Conservation (phyloP, 2,888 invertebrate genomes). For the Phaonia tiefii region DNA sequence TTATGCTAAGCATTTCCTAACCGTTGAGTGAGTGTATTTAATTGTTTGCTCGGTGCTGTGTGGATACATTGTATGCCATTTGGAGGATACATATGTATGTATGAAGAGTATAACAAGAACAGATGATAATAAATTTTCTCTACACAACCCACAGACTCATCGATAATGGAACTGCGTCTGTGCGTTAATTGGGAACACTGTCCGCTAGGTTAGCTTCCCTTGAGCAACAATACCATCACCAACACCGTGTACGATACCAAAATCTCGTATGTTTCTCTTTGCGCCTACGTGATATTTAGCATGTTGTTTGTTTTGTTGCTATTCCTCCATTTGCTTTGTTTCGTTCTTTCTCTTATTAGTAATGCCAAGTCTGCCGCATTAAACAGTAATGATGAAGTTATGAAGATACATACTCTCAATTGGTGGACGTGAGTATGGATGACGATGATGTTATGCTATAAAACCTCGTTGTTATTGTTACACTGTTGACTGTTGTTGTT, state of each 20-base stretch:
- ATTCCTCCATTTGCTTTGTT: constrained; percentile 8
- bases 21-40: neutral
- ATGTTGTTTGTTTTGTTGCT: constrained; percentile 46
- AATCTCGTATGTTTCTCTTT: constrained; percentile 28
- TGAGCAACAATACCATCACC: constrained; percentile 11
- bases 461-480: constrained; percentile 24
- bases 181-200: constrained; percentile 39
- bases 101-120: neutral
- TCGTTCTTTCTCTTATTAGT: constrained; percentile 8
- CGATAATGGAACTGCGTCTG: constrained; percentile 15
- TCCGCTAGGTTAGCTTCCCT: constrained; percentile 25
- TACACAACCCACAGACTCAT: neutral
- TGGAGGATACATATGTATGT: neutral
- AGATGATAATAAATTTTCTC: neutral
- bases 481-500: constrained; percentile 1
- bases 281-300: constrained; percentile 59
- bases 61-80: too few species aligned
- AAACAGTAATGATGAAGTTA: constrained; percentile 34
- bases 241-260: neutral
- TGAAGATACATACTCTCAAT: constrained; percentile 16
- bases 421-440: neutral
- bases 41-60: too few species aligned
- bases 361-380: neutral
- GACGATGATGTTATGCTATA: constrained; percentile 17
- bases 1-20: too few species aligned